phyloP scores from a whole-genome alignment of 2,797 vertebrate species.

The Limosa lapponica region DNA sequence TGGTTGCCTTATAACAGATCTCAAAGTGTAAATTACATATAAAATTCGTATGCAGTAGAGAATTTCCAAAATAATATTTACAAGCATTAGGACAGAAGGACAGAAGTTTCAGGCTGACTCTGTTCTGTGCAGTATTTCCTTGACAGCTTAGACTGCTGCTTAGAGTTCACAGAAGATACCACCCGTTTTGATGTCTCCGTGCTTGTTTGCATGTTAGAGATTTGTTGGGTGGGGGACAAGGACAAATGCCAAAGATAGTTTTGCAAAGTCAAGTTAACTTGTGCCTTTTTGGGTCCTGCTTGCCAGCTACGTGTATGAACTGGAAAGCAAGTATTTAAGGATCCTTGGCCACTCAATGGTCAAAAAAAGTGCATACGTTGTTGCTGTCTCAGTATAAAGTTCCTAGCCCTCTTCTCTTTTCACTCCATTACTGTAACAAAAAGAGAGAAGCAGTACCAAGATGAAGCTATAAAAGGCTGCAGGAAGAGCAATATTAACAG shows the following conservation, averaged over 20 bases:
- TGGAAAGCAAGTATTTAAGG: neutral
- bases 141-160: neutral
- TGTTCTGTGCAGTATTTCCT: neutral
- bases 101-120: neutral
- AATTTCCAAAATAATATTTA: neutral
- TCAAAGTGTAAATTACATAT: neutral
- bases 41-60: neutral
- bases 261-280: neutral
- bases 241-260: neutral
- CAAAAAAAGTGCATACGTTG: neutral
- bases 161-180: neutral
- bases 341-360: fast-evolving
- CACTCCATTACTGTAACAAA: neutral
- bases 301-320: neutral
- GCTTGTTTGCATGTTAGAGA: neutral
- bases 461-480: neutral
- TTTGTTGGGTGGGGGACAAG: neutral
- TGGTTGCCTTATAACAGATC: neutral
- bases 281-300: neutral
- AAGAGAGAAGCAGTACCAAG: neutral
- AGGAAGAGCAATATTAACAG: neutral
- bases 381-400: neutral
- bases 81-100: neutral
- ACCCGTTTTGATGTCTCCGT: neutral
- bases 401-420: neutral